phyloP scores from a whole-genome alignment of 2,888 invertebrate genomes.

The Pheosia tremula region DNA sequence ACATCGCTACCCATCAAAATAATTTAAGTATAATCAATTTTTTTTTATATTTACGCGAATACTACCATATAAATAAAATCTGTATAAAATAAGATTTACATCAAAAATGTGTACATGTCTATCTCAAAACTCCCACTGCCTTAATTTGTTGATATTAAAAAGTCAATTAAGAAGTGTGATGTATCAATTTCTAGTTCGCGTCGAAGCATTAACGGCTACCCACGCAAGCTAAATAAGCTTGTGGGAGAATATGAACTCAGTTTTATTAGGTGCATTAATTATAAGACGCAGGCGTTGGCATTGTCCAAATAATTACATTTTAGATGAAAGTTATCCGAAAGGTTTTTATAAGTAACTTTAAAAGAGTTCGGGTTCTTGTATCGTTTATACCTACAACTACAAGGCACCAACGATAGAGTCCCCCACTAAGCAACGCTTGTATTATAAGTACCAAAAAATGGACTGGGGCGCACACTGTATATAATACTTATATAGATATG shows the following conservation, averaged over 20 bases:
- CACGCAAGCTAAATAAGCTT: slow-evolving; percentile 7
- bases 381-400: too few species aligned
- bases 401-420: too few species aligned
- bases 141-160: slow-evolving; percentile 8
- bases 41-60: too few species aligned
- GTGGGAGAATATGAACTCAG: not conserved
- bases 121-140: slow-evolving; percentile 5
- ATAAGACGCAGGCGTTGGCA: not conserved
- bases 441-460: too few species aligned
- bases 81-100: not conserved
- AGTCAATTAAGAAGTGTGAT: slow-evolving; percentile 7
- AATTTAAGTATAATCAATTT: too few species aligned
- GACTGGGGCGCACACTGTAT: too few species aligned
- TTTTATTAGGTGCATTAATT: slow-evolving; percentile 4
- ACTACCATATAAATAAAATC: not conserved
- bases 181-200: slow-evolving; percentile 17
- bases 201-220: slow-evolving; percentile 19
- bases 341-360: too few species aligned
- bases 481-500: too few species aligned
- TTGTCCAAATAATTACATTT: not conserved
- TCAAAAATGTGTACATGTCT: not conserved
- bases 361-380: too few species aligned
- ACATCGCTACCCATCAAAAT: too few species aligned
- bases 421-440: too few species aligned
- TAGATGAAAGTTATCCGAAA: not conserved